Evolutionary conservation across 2,113 vertebrate species (phyloP).

Genomic region (Merops nubicus): DNA sequence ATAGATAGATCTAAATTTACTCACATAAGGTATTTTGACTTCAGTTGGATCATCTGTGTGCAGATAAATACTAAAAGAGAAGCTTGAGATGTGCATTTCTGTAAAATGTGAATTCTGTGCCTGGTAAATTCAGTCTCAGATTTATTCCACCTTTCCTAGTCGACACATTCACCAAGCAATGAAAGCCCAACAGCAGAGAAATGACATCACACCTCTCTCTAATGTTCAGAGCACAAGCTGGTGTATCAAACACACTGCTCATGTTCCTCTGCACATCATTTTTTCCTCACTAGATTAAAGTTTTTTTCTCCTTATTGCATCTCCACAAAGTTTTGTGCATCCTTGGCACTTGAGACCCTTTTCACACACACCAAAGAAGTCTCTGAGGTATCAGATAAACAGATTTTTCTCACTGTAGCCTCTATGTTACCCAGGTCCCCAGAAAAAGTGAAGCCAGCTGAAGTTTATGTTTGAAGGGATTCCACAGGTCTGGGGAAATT

Average conservation of each 20-base stretch:
- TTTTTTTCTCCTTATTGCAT: not conserved
- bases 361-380: not conserved
- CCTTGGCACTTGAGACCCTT: slow-evolving; percentile 18
- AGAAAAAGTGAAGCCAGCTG: slow-evolving; percentile 15
- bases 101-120: not conserved
- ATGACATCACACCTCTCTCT: not conserved
- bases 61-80: not conserved
- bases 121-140: not conserved
- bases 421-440: not conserved
- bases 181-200: not conserved
- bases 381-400: slow-evolving; percentile 16
- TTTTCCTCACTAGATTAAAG: not conserved
- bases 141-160: not conserved
- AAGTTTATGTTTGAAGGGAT: not conserved
- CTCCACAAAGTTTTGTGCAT: not conserved
- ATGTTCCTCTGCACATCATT: not conserved
- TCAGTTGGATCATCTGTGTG: not conserved
- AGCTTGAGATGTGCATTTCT: not conserved
- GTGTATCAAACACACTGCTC: not conserved
- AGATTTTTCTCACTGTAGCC: not conserved
- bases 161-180: not conserved
- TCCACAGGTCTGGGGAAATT: not conserved
- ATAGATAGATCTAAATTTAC: too few species aligned
- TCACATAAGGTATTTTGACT: not conserved
- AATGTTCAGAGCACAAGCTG: not conserved